Percentiles rank a stretch among this genome's conserved stretches.
Conservation (phyloP, 2,113 vertebrate genomes). For the Haemorhous mexicanus region DNA sequence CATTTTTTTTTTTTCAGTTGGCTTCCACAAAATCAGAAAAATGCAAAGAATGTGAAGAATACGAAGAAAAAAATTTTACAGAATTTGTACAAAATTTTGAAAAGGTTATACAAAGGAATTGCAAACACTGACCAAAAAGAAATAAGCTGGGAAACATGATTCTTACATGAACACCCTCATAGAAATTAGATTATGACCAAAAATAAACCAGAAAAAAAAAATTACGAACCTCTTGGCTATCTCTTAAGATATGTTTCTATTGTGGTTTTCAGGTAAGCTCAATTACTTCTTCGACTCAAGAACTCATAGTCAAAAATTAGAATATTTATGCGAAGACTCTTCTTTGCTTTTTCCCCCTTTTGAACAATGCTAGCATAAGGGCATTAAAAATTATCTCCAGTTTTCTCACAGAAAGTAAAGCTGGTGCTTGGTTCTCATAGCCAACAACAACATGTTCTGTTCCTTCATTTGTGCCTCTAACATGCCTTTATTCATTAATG, state of each 20-base stretch:
- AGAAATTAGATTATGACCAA: background rate
- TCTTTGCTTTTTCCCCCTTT: background rate
- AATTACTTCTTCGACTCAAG: background rate
- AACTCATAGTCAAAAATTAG: background rate
- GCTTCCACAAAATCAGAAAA: conserved; percentile 44
- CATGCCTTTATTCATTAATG: background rate
- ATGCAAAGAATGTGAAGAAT: conserved; percentile 78
- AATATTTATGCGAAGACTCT: background rate
- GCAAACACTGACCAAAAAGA: conserved; percentile 4
- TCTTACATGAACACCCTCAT: background rate
- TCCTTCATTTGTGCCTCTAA: background rate
- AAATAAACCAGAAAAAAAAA: background rate
- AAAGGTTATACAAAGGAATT: conserved; percentile 42
- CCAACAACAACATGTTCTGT: background rate
- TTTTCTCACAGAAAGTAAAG: background rate
- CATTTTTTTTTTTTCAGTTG: conserved; percentile 36
- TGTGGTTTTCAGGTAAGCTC: background rate
- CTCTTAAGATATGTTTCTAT: background rate
- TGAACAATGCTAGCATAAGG: background rate
- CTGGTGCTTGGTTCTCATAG: background rate
- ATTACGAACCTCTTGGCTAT: background rate
- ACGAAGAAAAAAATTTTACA: conserved; percentile 71
- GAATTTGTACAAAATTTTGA: conserved; percentile 71
- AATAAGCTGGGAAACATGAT: background rate
- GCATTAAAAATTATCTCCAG: background rate